A percentile compares a stretch with the other conserved stretches of the same genome.
Conservation (phyloP, 2,888 invertebrate genomes). For the Cabera pusaria region DNA sequence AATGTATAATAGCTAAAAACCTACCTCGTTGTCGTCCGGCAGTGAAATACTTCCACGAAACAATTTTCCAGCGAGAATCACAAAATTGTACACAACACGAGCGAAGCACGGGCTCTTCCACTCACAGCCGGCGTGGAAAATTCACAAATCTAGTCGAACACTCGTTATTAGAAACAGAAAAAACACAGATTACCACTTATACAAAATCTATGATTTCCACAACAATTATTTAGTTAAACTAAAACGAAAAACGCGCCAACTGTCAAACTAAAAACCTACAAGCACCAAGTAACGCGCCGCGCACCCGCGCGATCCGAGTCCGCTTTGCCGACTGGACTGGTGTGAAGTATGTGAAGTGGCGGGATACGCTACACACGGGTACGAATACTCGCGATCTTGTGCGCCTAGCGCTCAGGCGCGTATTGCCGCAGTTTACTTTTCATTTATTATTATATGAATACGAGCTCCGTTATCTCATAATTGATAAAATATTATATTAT, state of each 20-base stretch:
- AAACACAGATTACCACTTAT: conserved; percentile 80
- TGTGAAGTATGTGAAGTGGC: too few species aligned
- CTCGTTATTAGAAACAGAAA: conserved; percentile 64
- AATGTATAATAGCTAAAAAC: conserved; percentile 36
- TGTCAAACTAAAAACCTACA: conserved; percentile 83
- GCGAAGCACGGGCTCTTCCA: conserved; percentile 71
- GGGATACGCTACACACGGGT: conserved; percentile 46
- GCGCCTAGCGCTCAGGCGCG: conserved; percentile 48
- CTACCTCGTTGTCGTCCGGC: conserved; percentile 62
- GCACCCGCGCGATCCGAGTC: conserved; percentile 78
- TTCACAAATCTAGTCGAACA: conserved; percentile 77
- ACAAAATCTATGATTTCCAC: conserved; percentile 80
- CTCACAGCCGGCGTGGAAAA: conserved; percentile 73
- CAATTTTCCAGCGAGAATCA: conserved; percentile 69
- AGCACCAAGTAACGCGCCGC: conserved; percentile 74
- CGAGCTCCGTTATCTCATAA: conserved; percentile 67
- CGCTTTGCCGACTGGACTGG: conserved; percentile 70
- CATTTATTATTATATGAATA: conserved; percentile 66
- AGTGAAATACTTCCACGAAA: conserved; percentile 52
- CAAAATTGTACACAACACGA: conserved; percentile 73
- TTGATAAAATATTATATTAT: conserved; percentile 69
- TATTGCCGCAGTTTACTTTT: conserved; percentile 70
- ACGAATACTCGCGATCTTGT: conserved; percentile 44
- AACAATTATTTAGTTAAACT: conserved; percentile 61
- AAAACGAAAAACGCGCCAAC: conserved; percentile 81